A percentile compares a stretch with the other conserved stretches of the same genome.
phyloP scores from a whole-genome alignment of 1,140 invertebrate species.

The Sinella curviseta region DNA sequence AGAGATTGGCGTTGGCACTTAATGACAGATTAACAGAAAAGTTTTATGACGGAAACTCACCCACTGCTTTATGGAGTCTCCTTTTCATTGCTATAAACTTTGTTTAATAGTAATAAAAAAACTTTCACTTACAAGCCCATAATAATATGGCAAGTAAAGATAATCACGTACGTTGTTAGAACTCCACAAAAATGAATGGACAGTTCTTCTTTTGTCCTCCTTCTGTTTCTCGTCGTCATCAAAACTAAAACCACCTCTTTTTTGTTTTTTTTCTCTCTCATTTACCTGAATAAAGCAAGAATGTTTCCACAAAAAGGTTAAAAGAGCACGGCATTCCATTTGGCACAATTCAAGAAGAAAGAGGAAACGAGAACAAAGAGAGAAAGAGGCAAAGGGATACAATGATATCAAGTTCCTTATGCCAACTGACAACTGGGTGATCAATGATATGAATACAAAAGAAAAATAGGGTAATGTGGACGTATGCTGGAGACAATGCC shows the following conservation, averaged over 20 bases:
- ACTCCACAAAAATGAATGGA: background rate
- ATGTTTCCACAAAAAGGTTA: background rate
- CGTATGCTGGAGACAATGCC: background rate
- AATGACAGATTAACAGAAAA: background rate
- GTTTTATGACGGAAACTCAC: background rate
- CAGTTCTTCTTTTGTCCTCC: background rate
- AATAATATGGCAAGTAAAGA: background rate
- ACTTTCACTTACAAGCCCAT: background rate
- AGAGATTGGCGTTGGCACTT: background rate
- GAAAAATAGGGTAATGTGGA: background rate
- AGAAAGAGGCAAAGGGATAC: background rate
- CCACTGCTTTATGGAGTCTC: background rate
- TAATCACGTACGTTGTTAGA: background rate
- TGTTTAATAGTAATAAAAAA: background rate
- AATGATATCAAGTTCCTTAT: background rate
- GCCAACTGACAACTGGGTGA: background rate
- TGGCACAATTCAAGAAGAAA: background rate
- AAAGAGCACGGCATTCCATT: background rate
- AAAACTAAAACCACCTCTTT: too few species aligned
- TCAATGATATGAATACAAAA: background rate
- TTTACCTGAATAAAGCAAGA: background rate
- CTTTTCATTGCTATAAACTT: background rate
- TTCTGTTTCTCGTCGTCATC: background rate
- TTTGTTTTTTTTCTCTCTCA: background rate
- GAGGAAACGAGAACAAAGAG: background rate